These are phyloP conservation scores for Perca fluviatilis DNA, from an alignment of 2,113 vertebrate species.

Conservation along the genomic window DNA sequence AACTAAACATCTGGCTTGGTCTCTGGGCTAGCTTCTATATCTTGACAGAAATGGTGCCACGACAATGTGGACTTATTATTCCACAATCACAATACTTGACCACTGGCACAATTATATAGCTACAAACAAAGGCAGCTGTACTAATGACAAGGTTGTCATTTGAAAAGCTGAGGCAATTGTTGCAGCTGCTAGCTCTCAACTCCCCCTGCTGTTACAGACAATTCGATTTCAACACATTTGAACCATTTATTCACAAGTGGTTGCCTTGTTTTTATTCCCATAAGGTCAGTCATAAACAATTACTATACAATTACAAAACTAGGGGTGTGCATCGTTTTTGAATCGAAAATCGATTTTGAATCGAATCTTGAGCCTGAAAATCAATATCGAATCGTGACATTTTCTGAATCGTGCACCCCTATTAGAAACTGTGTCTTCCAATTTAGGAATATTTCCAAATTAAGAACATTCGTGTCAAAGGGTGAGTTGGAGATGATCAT, in stretches of 20 bases:
- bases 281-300: neutral
- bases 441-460: too few species aligned
- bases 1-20: constrained; percentile 1
- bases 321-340: too few species aligned
- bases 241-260: neutral
- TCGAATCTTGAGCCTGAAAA: too few species aligned
- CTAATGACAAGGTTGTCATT: constrained; percentile 36
- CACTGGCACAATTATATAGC: constrained; percentile 20
- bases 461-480: too few species aligned
- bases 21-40: constrained; percentile 1
- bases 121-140: constrained; percentile 38
- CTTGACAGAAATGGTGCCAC: constrained; percentile 18
- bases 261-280: neutral
- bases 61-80: constrained; percentile 40
- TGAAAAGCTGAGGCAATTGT: constrained; percentile 28
- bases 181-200: constrained; percentile 18
- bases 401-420: too few species aligned
- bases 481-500: too few species aligned
- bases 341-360: too few species aligned
- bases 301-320: too few species aligned
- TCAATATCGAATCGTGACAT: too few species aligned
- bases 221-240: constrained; percentile 10
- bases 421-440: too few species aligned
- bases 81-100: constrained; percentile 44
- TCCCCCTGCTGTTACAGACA: constrained; percentile 21